Percentiles rank a stretch among this genome's conserved stretches.
These are phyloP conservation scores for Drosophila borborema DNA, from an alignment of 2,888 invertebrate genomes.

Conservation along the genomic window DNA sequence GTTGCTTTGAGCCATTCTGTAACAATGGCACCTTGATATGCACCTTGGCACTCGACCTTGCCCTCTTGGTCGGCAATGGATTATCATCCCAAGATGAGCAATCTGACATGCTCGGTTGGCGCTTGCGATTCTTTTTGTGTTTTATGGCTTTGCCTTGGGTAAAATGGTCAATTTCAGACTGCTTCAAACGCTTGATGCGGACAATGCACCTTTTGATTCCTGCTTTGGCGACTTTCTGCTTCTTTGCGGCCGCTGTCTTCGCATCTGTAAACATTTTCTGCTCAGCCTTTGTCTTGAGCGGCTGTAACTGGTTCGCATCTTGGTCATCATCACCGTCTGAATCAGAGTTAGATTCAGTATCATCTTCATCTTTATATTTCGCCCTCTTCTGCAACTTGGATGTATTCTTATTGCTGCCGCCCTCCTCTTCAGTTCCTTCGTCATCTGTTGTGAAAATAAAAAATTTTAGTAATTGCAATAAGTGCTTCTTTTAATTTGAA, in stretches of 20 bases:
- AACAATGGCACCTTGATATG: slow-evolving; percentile 42
- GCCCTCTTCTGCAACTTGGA: no score
- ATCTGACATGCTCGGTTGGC: background rate
- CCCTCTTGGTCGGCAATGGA: slow-evolving; percentile 24
- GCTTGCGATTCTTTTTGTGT: slow-evolving; percentile 18
- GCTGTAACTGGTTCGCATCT: background rate
- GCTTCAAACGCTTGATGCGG: slow-evolving; percentile 48
- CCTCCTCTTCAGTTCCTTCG: no score
- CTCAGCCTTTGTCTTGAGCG: slow-evolving; percentile 67
- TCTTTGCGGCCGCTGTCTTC: background rate
- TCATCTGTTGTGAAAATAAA: background rate
- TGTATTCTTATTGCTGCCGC: background rate
- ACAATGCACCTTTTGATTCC: slow-evolving; percentile 20
- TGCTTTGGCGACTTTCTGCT: background rate
- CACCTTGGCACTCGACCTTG: slow-evolving; percentile 22
- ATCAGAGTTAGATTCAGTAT: no score
- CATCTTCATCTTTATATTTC: no score
- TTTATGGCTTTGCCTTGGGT: slow-evolving; percentile 1
- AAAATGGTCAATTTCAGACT: slow-evolving; percentile 6
- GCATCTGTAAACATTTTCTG: slow-evolving; percentile 66
- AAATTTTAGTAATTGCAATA: background rate
- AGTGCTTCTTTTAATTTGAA: background rate
- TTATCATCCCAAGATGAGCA: background rate
- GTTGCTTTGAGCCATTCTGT: slow-evolving; percentile 30
- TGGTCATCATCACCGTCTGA: slow-evolving; percentile 6